Evolutionary conservation across 2,888 invertebrate species (phyloP).

Genomic region (Plusia festucae): DNA sequence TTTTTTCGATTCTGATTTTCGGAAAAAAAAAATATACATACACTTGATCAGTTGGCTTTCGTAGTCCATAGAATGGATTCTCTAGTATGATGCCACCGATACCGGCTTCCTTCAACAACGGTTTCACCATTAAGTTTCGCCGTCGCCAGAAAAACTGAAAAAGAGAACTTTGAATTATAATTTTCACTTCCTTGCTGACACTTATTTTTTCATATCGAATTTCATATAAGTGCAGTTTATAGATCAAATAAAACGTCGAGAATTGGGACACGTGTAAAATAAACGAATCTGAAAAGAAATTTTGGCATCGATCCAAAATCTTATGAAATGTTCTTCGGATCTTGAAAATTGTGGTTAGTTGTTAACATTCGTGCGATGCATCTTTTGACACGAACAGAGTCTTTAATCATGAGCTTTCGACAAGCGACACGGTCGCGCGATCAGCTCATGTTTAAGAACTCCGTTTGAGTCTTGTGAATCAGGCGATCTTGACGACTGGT

Average conservation of each 20-base stretch:
- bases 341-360: not conserved
- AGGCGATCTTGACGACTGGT: not conserved
- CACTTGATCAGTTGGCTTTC: constrained; percentile 97
- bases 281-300: not conserved
- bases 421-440: not conserved
- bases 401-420: constrained; percentile 1
- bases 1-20: no score
- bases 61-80: constrained; percentile 98
- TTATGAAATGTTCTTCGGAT: not conserved
- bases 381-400: not conserved
- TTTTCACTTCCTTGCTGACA: no score
- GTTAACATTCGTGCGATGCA: not conserved
- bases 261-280: not conserved
- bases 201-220: no score
- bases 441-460: constrained; percentile 1
- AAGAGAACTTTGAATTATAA: not conserved
- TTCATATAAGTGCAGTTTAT: not conserved
- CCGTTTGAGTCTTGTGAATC: not conserved
- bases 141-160: constrained; percentile 97
- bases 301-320: not conserved
- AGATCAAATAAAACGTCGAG: not conserved
- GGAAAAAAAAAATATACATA: constrained; percentile 82
- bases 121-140: constrained; percentile 96
- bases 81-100: constrained; percentile 98
- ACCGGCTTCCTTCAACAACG: constrained; percentile 95